Percentiles rank a stretch among this genome's conserved stretches.
Conservation (phyloP, 1,140 invertebrate species). For the Megathymus violae region DNA sequence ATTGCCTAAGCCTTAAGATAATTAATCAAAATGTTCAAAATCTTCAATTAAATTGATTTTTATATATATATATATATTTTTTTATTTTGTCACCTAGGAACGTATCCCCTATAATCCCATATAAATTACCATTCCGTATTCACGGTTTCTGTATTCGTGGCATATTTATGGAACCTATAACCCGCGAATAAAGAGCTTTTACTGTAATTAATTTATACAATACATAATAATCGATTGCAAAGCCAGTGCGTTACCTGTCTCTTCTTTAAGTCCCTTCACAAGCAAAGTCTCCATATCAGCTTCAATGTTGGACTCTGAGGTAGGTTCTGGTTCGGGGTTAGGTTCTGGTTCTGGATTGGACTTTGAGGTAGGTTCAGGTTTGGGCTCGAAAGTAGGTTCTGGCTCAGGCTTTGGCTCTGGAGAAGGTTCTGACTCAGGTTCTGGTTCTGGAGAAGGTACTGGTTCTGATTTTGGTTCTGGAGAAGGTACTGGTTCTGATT, state of each 20-base stretch:
- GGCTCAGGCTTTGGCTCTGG: constrained; percentile 80
- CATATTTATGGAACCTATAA: no score
- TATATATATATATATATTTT: no score
- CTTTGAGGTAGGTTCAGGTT: constrained; percentile 78
- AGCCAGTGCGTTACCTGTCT: constrained; percentile 76
- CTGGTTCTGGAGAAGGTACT: constrained; percentile 62
- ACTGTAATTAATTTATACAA: no score
- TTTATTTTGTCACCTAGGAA: no score
- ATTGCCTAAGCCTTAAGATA: no score
- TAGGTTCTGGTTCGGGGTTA: constrained; percentile 65
- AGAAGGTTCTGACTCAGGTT: constrained; percentile 74
- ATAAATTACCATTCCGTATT: no score
- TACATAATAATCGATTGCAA: constrained; percentile 41
- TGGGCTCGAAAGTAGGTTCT: constrained; percentile 75
- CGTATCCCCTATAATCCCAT: no score
- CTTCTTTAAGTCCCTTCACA: constrained; percentile 76
- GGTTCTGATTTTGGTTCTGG: constrained; percentile 71
- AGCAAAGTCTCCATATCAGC: constrained; percentile 67
- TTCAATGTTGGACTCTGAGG: constrained; percentile 55
- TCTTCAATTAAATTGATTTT: no score
- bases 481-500: constrained; percentile 76
- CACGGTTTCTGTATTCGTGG: no score
- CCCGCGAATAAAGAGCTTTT: no score
- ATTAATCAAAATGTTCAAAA: no score
- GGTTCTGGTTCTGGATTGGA: constrained; percentile 78